A percentile compares a stretch with the other conserved stretches of the same genome.
Evolutionary conservation across 2,888 invertebrate species (phyloP).

Genomic region (Carcina quercana): DNA sequence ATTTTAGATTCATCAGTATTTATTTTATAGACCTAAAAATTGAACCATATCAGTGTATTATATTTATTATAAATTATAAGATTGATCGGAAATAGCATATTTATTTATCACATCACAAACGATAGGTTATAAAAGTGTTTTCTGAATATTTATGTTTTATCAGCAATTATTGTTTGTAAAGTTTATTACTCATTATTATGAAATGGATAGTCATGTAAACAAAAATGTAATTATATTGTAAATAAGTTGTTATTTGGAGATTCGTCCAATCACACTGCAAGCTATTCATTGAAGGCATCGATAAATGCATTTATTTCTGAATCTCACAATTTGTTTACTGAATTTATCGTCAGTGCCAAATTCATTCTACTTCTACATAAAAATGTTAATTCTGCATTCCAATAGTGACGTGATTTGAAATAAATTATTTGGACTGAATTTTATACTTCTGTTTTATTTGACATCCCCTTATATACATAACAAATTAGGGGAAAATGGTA

Average conservation of each 20-base stretch:
- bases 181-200: constrained; percentile 7
- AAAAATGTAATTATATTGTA: constrained; percentile 62
- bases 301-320: constrained; percentile 59
- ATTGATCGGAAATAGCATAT: constrained; percentile 26
- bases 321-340: constrained; percentile 50
- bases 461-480: no score
- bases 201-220: constrained; percentile 29
- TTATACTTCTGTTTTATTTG: constrained; percentile 25
- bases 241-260: constrained; percentile 53
- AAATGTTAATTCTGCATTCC: constrained; percentile 54
- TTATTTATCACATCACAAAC: constrained; percentile 40
- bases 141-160: constrained; percentile 7
- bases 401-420: constrained; percentile 48
- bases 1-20: constrained; percentile 28
- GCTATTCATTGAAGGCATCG: constrained; percentile 23
- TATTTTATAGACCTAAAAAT: constrained; percentile 25
- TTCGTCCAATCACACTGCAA: constrained; percentile 50
- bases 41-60: constrained; percentile 50
- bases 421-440: constrained; percentile 68
- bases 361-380: constrained; percentile 38
- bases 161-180: constrained; percentile 9
- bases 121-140: constrained; percentile 17
- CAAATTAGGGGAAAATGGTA: no score
- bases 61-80: constrained; percentile 4
- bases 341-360: constrained; percentile 55